These are phyloP conservation scores for Himalopsyche tibetana DNA, from an alignment of 2,888 invertebrate species.

Conservation along the genomic window DNA sequence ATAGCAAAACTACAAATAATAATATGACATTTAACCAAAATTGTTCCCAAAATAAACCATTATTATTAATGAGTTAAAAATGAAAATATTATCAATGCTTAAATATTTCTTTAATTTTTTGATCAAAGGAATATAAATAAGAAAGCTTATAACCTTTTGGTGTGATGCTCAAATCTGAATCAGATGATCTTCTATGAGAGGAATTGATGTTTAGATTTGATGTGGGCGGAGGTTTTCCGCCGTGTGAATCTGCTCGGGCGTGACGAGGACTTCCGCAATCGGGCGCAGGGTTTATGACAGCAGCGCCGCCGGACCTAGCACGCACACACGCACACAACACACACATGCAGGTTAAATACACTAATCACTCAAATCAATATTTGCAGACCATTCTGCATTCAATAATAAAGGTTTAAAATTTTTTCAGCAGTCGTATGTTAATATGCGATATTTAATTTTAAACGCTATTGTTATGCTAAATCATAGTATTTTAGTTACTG, in stretches of 20 bases:
- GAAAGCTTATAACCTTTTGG: constrained; percentile 85
- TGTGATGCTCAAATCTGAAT: constrained; percentile 94
- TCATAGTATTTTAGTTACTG: no score
- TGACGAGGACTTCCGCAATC: constrained; percentile 72
- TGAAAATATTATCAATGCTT: no score
- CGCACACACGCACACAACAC: constrained; percentile 65
- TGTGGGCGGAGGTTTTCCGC: constrained; percentile 71
- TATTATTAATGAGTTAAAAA: no score
- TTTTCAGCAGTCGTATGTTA: no score
- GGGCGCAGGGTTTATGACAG: constrained; percentile 52
- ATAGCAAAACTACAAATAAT: no score
- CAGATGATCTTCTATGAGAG: constrained; percentile 88
- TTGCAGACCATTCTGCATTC: background rate
- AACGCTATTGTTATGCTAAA: background rate
- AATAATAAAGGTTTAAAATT: no score
- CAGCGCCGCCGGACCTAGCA: constrained; percentile 71
- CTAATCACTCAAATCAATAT: constrained; percentile 25
- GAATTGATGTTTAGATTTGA: constrained; percentile 64
- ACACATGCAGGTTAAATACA: constrained; percentile 67
- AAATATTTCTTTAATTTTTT: background rate
- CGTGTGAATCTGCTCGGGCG: constrained; percentile 77
- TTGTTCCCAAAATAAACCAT: no score
- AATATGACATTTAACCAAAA: no score
- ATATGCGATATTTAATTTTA: background rate
- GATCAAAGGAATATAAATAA: background rate